These are phyloP conservation scores for Ptychochromis oligacanthus DNA, from an alignment of 2,113 vertebrate genomes.

Conservation along the genomic window DNA sequence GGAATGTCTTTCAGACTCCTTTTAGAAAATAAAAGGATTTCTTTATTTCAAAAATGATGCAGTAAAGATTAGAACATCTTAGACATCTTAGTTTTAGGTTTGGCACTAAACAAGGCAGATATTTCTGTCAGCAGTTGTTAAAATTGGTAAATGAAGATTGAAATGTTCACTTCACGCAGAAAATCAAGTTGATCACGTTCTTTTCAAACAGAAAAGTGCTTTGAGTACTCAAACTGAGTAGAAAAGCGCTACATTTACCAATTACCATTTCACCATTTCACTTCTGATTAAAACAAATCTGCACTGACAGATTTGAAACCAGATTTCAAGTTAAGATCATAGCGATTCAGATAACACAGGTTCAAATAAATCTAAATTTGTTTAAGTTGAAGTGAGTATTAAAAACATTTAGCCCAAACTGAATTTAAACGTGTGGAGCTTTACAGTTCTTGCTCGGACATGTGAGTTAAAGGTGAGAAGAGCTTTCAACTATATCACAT, in stretches of 20 bases:
- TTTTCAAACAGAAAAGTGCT: too few relatives aligned
- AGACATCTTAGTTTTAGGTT: neutral
- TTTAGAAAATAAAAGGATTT: neutral
- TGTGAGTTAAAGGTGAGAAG: neutral
- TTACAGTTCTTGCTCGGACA: neutral
- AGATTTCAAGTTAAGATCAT: neutral
- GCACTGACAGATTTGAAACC: accelerated
- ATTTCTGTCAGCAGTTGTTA: neutral
- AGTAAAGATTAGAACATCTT: neutral
- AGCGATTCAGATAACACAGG: neutral
- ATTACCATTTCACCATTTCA: too few relatives aligned
- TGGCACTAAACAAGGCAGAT: neutral
- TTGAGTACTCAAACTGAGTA: too few relatives aligned
- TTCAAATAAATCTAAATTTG: neutral
- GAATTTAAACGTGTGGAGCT: neutral
- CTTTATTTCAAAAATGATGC: neutral
- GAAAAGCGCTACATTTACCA: too few relatives aligned
- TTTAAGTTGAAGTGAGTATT: neutral
- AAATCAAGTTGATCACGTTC: too few relatives aligned
- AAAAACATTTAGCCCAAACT: neutral
- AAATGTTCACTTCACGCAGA: neutral
- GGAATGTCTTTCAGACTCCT: too few relatives aligned
- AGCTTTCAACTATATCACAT: neutral
- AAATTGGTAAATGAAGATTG: too few relatives aligned
- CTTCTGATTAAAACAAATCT: neutral